Conservation (phyloP, 2,888 invertebrate species). For the Encarsia formosa region DNA sequence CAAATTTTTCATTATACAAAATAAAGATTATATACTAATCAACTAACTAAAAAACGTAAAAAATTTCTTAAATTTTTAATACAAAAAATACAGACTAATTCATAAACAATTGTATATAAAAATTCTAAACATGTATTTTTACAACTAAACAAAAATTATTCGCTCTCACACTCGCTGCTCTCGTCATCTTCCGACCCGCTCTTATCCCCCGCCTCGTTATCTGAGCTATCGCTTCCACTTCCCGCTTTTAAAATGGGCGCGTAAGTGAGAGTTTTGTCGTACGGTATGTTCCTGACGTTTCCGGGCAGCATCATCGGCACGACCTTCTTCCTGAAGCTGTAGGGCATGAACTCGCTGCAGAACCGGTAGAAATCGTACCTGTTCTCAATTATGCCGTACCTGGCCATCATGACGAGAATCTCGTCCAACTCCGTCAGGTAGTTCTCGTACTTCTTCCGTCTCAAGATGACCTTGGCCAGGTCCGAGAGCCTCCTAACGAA, state of each 20-base stretch:
- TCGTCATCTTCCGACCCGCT: too few relatives aligned
- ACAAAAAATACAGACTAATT: too few relatives aligned
- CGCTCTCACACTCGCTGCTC: too few relatives aligned
- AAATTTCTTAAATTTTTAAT: too few relatives aligned
- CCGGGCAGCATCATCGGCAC: conserved; percentile 43
- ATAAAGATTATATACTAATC: too few relatives aligned
- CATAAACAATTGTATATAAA: too few relatives aligned
- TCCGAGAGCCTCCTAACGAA: conserved; percentile 33
- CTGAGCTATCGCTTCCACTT: too few relatives aligned
- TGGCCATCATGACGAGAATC: conserved; percentile 41
- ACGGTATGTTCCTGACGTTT: conserved; percentile 40
- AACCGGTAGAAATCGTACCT: conserved; percentile 43
- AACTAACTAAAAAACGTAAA: too few relatives aligned
- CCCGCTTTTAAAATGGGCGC: conserved; percentile 29
- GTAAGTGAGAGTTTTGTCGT: conserved; percentile 29
- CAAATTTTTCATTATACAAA: too few relatives aligned
- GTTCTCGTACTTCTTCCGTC: conserved; percentile 34
- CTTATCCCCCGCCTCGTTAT: too few relatives aligned
- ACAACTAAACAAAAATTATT: too few relatives aligned
- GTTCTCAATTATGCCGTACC: conserved; percentile 35
- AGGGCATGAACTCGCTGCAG: conserved; percentile 42
- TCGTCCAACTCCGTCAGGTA: conserved; percentile 34
- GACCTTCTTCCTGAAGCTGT: conserved; percentile 39
- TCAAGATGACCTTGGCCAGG: conserved; percentile 28
- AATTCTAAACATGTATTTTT: too few relatives aligned